These are phyloP conservation scores for Melopsittacus undulatus DNA, from an alignment of 2,797 vertebrate genomes.

Conservation along the genomic window DNA sequence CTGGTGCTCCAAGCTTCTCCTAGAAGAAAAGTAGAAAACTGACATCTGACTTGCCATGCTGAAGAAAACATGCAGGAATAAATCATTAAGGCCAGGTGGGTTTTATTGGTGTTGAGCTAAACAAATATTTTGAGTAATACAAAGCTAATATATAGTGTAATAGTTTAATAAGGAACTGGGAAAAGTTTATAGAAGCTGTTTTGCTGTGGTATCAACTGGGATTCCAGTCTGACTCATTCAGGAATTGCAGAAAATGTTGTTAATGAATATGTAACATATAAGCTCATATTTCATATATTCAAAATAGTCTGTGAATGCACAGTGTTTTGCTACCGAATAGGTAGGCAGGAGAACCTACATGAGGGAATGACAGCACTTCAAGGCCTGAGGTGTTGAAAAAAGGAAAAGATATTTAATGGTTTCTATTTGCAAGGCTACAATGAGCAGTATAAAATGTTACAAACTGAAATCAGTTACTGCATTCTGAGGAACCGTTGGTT, in stretches of 20 bases:
- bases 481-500: background rate
- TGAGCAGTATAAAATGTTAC: background rate
- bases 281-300: slow-evolving; percentile 4
- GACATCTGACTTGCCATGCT: background rate
- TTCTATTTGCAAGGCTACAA: background rate
- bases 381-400: background rate
- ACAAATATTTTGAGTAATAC: background rate
- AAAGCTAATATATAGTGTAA: background rate
- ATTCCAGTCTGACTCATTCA: slow-evolving; percentile 30
- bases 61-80: background rate
- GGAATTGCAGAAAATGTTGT: background rate
- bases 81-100: background rate
- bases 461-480: background rate
- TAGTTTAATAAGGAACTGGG: background rate
- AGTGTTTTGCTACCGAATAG: background rate
- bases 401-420: background rate
- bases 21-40: background rate
- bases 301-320: background rate
- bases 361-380: background rate
- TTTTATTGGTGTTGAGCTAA: background rate
- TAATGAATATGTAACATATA: slow-evolving; percentile 45
- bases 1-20: background rate
- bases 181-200: background rate
- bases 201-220: background rate
- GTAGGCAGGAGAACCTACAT: background rate